Conservation (phyloP, 2,797 vertebrate genomes). For the Poliocrania exsul region DNA sequence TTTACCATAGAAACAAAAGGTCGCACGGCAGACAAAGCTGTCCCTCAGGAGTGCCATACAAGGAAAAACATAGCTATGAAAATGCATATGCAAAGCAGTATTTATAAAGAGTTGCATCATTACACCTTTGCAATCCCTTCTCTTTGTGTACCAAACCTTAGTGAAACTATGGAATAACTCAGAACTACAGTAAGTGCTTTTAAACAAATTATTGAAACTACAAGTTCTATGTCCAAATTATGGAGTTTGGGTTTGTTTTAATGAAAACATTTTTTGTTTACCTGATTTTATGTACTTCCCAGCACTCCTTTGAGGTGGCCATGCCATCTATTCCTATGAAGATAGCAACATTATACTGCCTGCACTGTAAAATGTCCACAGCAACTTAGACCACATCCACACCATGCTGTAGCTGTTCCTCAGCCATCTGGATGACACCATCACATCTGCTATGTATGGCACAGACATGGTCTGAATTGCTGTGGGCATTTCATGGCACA, state of each 20-base stretch:
- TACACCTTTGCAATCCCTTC: neutral
- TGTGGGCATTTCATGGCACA: neutral
- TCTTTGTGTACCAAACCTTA: neutral
- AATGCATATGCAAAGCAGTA: constrained; percentile 5
- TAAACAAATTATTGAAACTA: neutral
- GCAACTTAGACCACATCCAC: neutral
- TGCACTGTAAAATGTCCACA: neutral
- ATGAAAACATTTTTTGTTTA: neutral
- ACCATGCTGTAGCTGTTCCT: neutral
- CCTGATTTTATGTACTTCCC: neutral
- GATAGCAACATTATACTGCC: neutral
- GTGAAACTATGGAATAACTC: neutral
- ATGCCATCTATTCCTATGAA: neutral
- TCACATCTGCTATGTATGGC: accelerated
- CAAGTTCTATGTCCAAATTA: neutral
- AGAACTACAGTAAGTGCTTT: neutral
- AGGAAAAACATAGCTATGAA: neutral
- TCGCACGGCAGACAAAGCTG: constrained; percentile 1
- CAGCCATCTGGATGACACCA: neutral
- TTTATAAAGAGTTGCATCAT: constrained; percentile 2
- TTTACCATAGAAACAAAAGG: constrained; percentile 54
- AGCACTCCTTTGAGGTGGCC: neutral
- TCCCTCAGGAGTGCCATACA: neutral
- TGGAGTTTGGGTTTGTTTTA: neutral
- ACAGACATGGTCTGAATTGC: neutral